Evolutionary conservation across 2,113 vertebrate species (phyloP), one percentile per base, ranked within the genome.

Genomic region (Poeciliopsis retropinna): DNA sequence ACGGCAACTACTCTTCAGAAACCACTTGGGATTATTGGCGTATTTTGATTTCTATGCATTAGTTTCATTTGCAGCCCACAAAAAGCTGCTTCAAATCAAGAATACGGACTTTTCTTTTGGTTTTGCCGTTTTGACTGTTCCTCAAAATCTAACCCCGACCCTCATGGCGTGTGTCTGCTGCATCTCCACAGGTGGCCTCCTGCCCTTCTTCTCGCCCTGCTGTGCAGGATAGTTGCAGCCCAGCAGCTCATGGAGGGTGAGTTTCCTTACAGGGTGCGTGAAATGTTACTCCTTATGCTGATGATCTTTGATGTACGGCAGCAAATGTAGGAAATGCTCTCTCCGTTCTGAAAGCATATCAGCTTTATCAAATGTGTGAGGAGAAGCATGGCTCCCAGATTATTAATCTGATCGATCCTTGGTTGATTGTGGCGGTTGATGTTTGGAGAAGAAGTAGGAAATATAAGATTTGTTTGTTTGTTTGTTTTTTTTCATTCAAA

Each of bases 171-270:
- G 57, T 85, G 44, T 17, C 57, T 75, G 79, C 34, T 80, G 73
- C 79, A 41, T 86, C 79, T 84, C 82, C 68, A 67, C 82, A 89
- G 92, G 89, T 93, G 91, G 89, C 84, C 86, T 72, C 72, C 80
- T 12, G 71, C 64, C 75, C 57, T 87, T 60, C 86, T 78, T 68
- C 88, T 93, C 10, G 11, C 70, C 73, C 78, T 92, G 73, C 68
- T 91, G 70, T 88, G 82, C 80, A 81, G 83, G 71, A 70, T 81
- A 57, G 72, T 80, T 12, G 27, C 88, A 64, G 87, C 89, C 34
- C 79, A 87, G 73, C 89, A 91, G 76, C 76, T 89, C 65, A 87
- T 76, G 66, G 91, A 91, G 87, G 93, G 94, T 94, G 91, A 83
- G 85, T 67, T 11, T 73, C 0, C 39, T 3, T 31, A 31, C n/a